phyloP scores from a whole-genome alignment of 2,888 invertebrate species.

The Branchellion lobata region DNA sequence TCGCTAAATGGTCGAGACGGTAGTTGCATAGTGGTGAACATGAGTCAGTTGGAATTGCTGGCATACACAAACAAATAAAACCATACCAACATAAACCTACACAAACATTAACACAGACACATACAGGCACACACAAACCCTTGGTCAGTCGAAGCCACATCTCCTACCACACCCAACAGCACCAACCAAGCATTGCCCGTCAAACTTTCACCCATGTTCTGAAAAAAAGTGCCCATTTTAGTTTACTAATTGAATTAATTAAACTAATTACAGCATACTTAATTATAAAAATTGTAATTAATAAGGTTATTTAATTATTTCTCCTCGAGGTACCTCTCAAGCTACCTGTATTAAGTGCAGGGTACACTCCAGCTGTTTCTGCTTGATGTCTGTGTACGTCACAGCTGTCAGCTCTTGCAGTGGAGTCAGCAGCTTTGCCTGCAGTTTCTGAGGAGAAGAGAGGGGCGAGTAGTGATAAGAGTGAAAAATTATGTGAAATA shows the following conservation, averaged over 20 bases:
- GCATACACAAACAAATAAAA: background rate
- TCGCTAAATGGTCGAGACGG: no score
- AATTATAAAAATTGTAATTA: no score
- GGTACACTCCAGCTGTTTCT: slow-evolving; percentile 79
- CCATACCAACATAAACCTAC: slow-evolving; percentile 9
- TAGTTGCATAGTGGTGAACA: background rate
- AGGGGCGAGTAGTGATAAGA: background rate
- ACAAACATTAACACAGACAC: background rate
- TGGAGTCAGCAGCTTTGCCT: slow-evolving; percentile 78
- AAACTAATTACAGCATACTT: no score
- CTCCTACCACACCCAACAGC: background rate
- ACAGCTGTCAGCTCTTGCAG: slow-evolving; percentile 80
- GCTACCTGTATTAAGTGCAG: slow-evolving; percentile 86
- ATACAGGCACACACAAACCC: background rate
- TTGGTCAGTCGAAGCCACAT: background rate
- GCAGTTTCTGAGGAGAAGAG: slow-evolving; percentile 68
- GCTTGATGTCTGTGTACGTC: slow-evolving; percentile 87
- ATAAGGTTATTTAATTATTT: no score
- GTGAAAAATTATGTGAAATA: background rate
- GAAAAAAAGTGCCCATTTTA: no score
- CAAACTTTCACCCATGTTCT: background rate
- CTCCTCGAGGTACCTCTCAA: no score
- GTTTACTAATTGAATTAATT: no score
- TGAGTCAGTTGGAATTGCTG: background rate
- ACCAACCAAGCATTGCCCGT: slow-evolving; percentile 5